Base-by-base conservation (phyloP, 2,113 vertebrate genomes). In the Collichthys lucidus region DNA sequence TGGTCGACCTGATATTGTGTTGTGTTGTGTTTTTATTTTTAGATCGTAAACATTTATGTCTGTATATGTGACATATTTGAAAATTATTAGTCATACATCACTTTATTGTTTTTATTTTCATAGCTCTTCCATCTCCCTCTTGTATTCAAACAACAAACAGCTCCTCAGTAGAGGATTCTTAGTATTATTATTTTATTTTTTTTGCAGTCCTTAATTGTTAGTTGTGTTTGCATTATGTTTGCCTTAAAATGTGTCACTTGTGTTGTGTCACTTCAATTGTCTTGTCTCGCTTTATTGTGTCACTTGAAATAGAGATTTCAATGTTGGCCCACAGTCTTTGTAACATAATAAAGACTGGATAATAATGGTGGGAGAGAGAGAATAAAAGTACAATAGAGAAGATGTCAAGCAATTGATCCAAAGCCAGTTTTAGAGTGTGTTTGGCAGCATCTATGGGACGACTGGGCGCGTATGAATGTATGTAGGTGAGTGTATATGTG, bases 401-500 rank as follows among this genome's bases (percentile, higher is more conserved):
- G 22, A 17, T 60, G 71, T 69, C 31, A 74, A 80, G 40, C 62
- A 60, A 26, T 40, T 44, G 64, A 78, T 65, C 61, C 73, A 78
- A 79, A 72, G 17, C 40, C 44, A 68, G 49, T 52, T 69, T 16
- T 42, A 44, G 22, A 65, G 22, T 20, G 64, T 78, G 55, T 70
- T 68, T 31, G 42, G 35, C 20, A 64, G 57, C 22, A 60, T 60
- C 40, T 64, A 29, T 78, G 73, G 15, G 1, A 26, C 17, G 22
- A 50, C 8, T 59, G 40, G 47, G 55, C 52, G 46, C 16, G 26
- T 67, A 15, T 77, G 26, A 26, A 26, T 26, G 56, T 16, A 35
- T 79, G 78, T 57, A 20, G 42, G 60, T 63, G 55, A 68, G 72
- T 6, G 56, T 73, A 40, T 24, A 26, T 79, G 50, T 77, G 17